Evolutionary conservation across 2,888 invertebrate genomes (phyloP), one percentile per base, ranked within the genome.

Genomic region (Penaeus monodon): DNA sequence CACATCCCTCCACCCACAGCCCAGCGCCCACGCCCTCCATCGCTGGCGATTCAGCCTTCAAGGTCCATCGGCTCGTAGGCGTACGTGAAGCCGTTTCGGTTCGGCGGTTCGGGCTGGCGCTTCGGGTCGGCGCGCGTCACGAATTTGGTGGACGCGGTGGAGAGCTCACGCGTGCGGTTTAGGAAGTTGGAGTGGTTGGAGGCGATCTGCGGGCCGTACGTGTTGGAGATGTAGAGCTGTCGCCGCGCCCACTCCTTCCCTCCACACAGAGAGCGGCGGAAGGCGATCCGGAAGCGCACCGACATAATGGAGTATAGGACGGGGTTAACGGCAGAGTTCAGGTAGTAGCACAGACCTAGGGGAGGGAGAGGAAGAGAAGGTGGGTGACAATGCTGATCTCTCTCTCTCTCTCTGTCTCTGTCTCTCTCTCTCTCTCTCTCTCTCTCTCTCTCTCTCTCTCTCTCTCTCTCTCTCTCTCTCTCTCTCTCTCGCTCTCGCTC

Each of bases 271-370:
- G 83, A 83, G 38, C 86, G 74, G 3, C 88, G 78, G 64, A 88
- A 83, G 49, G 88, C 88, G 27, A 86, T 85, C 64, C 88, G 83
- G 84, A 88, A 88, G 24, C 88, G 80, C 17, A 86, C 78, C 12
- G 88, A 88, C 88, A 88, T 88, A 66, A 88, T 86, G 73, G 85
- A 86, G 86, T 88, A 88, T 10, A 88, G 76, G 44, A 88, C 77
- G 49, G 88, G 88, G 76, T 88, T 88, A 74, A 88, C 74, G 73
- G 88, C 88, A 3, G 88, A 88, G 86, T 88, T 83, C 29, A 88
- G 81, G 84, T 86, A 88, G 65, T 88, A 88, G 33, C 85, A 84
- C 20, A 86, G 68, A 2, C 88, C 88, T 88, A 76, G 24, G 27
- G 64, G 24, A 10, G 49, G 76, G 24, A 80, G 64, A n/a, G 65